Conservation (phyloP, 2,113 vertebrate species). For the Cairina moschata region DNA sequence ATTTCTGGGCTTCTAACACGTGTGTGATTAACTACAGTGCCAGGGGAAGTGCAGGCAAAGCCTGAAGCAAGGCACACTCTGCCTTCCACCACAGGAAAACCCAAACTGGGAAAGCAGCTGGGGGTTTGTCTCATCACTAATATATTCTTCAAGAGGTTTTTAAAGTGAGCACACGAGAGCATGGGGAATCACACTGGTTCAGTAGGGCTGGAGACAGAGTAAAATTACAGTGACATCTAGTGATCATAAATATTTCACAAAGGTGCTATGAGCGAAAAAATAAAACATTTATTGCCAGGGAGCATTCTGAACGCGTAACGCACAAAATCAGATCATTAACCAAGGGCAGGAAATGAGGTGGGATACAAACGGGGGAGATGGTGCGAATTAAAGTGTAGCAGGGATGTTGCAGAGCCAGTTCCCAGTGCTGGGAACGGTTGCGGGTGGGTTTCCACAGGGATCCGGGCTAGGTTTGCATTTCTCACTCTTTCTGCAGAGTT, state of each 20-base stretch:
- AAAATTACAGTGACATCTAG: conserved; percentile 66
- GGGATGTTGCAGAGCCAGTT: background rate
- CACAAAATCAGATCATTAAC: background rate
- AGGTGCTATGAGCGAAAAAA: background rate
- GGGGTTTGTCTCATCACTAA: background rate
- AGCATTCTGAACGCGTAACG: background rate
- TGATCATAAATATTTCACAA: background rate
- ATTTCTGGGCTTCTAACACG: background rate
- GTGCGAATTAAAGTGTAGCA: background rate
- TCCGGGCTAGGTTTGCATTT: background rate
- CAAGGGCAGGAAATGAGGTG: background rate
- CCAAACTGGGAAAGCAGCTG: background rate
- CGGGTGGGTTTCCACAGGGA: background rate
- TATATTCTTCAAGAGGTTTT: background rate
- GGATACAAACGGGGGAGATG: background rate
- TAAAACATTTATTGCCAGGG: background rate
- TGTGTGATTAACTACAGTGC: background rate
- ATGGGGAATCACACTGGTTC: background rate
- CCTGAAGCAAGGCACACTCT: accelerated
- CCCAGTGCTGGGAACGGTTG: accelerated
- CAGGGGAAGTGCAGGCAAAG: background rate
- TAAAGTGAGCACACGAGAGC: background rate
- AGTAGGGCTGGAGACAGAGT: background rate
- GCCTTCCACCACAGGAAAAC: background rate
- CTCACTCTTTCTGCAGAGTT: background rate